Evolutionary conservation across 2,797 vertebrate genomes (phyloP).

Genomic region (Alcedo quadribrachys): DNA sequence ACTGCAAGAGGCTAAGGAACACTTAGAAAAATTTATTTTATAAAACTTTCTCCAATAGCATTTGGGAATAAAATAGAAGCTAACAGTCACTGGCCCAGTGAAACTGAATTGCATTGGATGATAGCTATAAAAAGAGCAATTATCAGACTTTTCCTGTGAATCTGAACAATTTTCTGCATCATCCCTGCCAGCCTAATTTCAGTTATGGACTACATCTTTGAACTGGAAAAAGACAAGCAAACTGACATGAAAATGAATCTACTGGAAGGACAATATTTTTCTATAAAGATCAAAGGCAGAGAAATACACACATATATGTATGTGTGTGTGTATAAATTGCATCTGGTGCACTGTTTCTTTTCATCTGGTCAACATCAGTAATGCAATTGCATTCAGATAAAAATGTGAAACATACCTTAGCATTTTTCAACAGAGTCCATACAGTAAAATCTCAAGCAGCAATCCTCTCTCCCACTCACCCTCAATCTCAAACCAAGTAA

Average conservation of each 20-base stretch:
- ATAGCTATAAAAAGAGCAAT: not conserved
- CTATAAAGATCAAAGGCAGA: slow-evolving; percentile 25
- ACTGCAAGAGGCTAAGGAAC: not conserved
- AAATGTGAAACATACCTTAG: slow-evolving; percentile 35
- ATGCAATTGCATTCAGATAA: slow-evolving; percentile 31
- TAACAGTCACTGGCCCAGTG: not conserved
- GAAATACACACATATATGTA: not conserved
- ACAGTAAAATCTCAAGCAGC: not conserved
- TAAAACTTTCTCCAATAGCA: not conserved
- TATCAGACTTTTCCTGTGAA: not conserved
- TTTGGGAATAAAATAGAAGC: not conserved
- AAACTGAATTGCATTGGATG: not conserved
- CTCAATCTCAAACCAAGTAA: not conserved
- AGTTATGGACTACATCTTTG: not conserved
- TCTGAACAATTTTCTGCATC: not conserved
- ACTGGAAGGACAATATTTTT: not conserved
- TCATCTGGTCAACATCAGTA: slow-evolving; percentile 39
- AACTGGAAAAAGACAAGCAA: slow-evolving; percentile 6
- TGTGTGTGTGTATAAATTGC: not conserved
- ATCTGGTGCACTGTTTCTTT: slow-evolving; percentile 35
- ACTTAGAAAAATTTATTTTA: not conserved
- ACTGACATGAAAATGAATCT: not conserved
- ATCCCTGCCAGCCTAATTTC: not conserved
- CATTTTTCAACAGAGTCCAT: not conserved
- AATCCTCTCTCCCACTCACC: not conserved